phyloP scores from a whole-genome alignment of 2,113 vertebrate species.

The Irena cyanogastra region DNA sequence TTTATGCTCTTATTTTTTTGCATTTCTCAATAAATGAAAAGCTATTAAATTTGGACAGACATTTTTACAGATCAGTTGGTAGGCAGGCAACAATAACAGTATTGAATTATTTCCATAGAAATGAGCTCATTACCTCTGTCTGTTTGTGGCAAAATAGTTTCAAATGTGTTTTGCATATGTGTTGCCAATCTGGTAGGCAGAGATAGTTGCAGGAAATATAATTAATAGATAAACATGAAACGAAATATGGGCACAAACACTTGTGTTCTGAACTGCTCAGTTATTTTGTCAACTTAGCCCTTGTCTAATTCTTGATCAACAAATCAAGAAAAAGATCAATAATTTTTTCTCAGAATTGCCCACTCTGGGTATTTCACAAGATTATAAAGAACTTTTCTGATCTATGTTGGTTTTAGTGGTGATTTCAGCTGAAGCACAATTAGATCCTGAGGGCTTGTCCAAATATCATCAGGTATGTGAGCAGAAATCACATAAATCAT shows the following conservation, averaged over 20 bases:
- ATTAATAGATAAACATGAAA: neutral
- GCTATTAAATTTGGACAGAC: constrained; percentile 9
- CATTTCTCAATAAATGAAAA: constrained; percentile 23
- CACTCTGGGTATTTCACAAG: neutral
- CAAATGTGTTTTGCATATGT: neutral
- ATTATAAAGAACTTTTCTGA: neutral
- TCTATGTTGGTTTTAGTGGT: neutral
- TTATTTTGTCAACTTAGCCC: neutral
- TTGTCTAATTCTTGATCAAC: neutral
- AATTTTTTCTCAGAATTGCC: neutral
- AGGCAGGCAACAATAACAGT: neutral
- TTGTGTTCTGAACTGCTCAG: neutral
- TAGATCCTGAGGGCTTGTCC: neutral
- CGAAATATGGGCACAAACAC: neutral
- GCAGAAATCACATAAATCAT: neutral
- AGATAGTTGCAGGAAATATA: neutral
- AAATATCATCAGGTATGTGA: neutral
- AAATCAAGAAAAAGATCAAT: neutral
- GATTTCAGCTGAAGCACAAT: neutral
- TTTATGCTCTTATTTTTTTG: neutral
- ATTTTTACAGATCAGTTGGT: constrained; percentile 10
- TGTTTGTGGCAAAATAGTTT: neutral
- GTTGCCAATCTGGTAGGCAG: neutral
- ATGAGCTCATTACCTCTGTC: constrained; percentile 19
- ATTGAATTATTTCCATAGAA: constrained; percentile 39